Evolutionary conservation across 2,888 invertebrate genomes (phyloP).

Genomic region (Digitonthophagus gazella): DNA sequence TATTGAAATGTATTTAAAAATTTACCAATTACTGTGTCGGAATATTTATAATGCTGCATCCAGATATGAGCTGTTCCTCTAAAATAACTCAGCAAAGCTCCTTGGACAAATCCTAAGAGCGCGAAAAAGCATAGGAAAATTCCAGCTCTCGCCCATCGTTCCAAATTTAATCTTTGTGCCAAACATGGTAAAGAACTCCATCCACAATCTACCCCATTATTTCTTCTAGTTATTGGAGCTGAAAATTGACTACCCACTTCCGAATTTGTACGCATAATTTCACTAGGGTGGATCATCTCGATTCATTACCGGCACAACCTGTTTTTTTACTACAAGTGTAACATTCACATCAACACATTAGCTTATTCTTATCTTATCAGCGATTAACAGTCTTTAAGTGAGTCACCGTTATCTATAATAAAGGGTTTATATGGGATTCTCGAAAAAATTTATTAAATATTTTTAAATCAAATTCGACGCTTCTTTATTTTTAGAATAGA

Average conservation of each 20-base stretch:
- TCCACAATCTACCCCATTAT: constrained; percentile 53
- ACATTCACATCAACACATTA: neutral
- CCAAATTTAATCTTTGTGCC: constrained; percentile 46
- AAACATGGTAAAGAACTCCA: constrained; percentile 51
- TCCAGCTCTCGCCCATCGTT: constrained; percentile 52
- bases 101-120: constrained; percentile 50
- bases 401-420: neutral
- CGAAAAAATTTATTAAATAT: constrained; percentile 12
- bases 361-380: neutral
- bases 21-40: constrained; percentile 52
- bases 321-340: neutral
- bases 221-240: constrained; percentile 39
- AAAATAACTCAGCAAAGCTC: constrained; percentile 53
- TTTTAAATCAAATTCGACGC: neutral
- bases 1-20: constrained; percentile 28
- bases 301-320: neutral
- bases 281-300: constrained; percentile 44
- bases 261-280: constrained; percentile 44
- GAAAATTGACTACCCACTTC: constrained; percentile 38
- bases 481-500: constrained; percentile 9
- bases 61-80: constrained; percentile 55
- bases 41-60: constrained; percentile 51
- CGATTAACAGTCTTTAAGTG: neutral
- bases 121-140: constrained; percentile 51
- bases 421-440: neutral